These are phyloP conservation scores for Halichoeres trimaculatus DNA, from an alignment of 2,113 vertebrate species.

Conservation along the genomic window DNA sequence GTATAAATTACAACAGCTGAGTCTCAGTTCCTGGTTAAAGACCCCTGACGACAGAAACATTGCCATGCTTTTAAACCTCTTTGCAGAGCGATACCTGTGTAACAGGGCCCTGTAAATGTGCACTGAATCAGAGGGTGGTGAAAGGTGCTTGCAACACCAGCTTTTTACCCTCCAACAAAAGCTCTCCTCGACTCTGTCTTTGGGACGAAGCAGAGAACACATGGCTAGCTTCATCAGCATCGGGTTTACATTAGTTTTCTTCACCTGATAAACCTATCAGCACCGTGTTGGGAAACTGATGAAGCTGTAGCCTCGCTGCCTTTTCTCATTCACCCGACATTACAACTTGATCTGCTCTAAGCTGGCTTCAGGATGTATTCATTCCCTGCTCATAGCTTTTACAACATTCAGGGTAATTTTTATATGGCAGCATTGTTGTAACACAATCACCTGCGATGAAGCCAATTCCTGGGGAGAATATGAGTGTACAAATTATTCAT, in stretches of 20 bases:
- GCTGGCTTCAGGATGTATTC: slow-evolving; percentile 63
- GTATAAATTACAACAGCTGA: slow-evolving; percentile 63
- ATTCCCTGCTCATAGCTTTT: slow-evolving; percentile 43
- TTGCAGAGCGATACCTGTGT: slow-evolving; percentile 52
- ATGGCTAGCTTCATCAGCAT: slow-evolving; percentile 66
- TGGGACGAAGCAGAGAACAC: slow-evolving; percentile 43
- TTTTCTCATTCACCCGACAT: slow-evolving; percentile 49
- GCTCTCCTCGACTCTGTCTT: neutral
- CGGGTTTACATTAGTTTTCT: slow-evolving; percentile 63
- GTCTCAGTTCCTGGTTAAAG: slow-evolving; percentile 50
- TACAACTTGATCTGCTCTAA: slow-evolving; percentile 40
- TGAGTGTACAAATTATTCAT: slow-evolving; percentile 59
- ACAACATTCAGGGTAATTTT: slow-evolving; percentile 23
- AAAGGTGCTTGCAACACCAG: slow-evolving; percentile 72
- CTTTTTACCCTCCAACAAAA: slow-evolving; percentile 39
- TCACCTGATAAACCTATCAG: slow-evolving; percentile 75
- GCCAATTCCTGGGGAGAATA: slow-evolving; percentile 62
- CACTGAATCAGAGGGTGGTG: slow-evolving; percentile 73
- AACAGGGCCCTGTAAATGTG: slow-evolving; percentile 57
- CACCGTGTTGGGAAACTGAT: slow-evolving; percentile 51
- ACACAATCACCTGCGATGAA: slow-evolving; percentile 63
- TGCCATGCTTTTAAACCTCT: slow-evolving; percentile 25
- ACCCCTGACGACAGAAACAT: slow-evolving; percentile 68
- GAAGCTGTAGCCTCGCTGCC: slow-evolving; percentile 48
- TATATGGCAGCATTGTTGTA: slow-evolving; percentile 57